phyloP scores from a whole-genome alignment of 2,113 vertebrate species.

The Phylloscopus trochiloides region DNA sequence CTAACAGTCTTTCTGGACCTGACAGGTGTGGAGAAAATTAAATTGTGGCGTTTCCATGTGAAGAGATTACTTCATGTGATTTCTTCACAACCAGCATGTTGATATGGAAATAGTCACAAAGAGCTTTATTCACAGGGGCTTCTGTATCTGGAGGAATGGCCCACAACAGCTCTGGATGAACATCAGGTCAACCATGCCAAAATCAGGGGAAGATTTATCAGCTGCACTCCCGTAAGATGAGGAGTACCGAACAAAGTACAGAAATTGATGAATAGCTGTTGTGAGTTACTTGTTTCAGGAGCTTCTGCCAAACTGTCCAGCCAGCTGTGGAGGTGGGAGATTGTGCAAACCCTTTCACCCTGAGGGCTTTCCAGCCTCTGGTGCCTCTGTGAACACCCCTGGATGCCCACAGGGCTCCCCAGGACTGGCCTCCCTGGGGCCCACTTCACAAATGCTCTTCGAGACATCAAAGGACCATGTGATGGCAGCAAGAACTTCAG shows the following conservation, averaged over 20 bases:
- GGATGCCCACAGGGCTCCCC: not conserved
- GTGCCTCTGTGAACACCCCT: not conserved
- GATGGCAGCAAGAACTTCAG: not conserved
- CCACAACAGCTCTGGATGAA: not conserved
- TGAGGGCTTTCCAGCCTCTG: not conserved
- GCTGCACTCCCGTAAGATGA: not conserved
- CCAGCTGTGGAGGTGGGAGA: not conserved
- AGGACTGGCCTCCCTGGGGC: not conserved
- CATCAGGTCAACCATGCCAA: not conserved
- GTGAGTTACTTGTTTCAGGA: not conserved
- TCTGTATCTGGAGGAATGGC: not conserved
- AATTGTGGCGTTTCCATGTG: not conserved
- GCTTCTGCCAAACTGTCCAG: not conserved
- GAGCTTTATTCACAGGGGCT: not conserved
- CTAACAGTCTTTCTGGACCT: not conserved
- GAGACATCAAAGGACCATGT: not conserved
- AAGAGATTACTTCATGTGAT: not conserved
- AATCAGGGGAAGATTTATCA: not conserved
- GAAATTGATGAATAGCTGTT: not conserved
- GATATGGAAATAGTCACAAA: not conserved
- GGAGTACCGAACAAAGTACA: not conserved
- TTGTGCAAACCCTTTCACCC: not conserved
- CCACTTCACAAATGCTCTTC: not conserved
- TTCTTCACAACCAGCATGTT: not conserved
- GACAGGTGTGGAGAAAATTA: not conserved